A percentile compares a stretch with the other conserved stretches of the same genome.
Evolutionary conservation across 2,797 vertebrate genomes (phyloP).

Genomic region (Nannoperca obscura): DNA sequence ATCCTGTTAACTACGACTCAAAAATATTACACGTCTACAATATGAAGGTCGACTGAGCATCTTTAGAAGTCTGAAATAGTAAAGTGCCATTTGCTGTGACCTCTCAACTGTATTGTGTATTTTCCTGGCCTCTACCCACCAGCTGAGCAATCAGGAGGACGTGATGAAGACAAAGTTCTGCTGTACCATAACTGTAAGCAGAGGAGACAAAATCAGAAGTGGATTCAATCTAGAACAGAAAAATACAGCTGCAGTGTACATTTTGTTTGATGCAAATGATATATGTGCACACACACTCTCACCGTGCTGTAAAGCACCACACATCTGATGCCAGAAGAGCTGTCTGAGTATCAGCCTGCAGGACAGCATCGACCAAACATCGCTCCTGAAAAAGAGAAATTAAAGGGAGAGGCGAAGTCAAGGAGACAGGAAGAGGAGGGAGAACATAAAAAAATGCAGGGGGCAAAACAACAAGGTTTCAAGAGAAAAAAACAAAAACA

Average conservation of each 20-base stretch:
- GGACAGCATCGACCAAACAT: constrained; percentile 86
- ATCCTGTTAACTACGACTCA: background rate
- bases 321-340: constrained; percentile 91
- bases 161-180: constrained; percentile 95
- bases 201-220: background rate
- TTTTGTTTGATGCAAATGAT: background rate
- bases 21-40: background rate
- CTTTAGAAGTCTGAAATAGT: background rate
- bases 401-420: constrained; percentile 2
- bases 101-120: background rate
- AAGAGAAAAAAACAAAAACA: too few species aligned
- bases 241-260: background rate
- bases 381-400: constrained; percentile 83
- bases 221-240: background rate
- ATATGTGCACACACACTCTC: constrained; percentile 41
- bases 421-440: rapidly evolving
- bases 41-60: background rate
- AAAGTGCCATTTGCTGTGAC: background rate
- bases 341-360: constrained; percentile 88
- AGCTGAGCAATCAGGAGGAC: constrained; percentile 88
- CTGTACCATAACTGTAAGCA: constrained; percentile 89
- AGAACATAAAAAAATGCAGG: rapidly evolving
- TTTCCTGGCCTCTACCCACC: constrained; percentile 83
- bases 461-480: background rate
- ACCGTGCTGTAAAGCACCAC: constrained; percentile 97